A percentile compares a stretch with the other conserved stretches of the same genome.
Evolutionary conservation across 2,888 invertebrate species (phyloP).

Genomic region (Willowsia nigromaculata): DNA sequence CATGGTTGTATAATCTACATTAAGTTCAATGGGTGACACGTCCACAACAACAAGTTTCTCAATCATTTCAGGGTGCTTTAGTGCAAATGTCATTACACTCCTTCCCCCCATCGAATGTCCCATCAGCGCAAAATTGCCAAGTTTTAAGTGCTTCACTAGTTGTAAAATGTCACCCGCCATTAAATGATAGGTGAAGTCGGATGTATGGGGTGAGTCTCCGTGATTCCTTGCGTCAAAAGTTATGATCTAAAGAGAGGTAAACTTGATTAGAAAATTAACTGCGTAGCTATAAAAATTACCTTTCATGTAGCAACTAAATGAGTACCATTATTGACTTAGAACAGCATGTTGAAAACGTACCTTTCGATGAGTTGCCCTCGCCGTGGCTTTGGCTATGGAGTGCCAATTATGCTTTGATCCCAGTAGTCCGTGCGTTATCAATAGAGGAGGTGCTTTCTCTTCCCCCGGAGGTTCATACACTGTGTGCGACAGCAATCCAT

Average conservation of each 20-base stretch:
- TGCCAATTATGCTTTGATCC: conserved; percentile 94
- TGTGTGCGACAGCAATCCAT: conserved; percentile 12
- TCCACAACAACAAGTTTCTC: conserved; percentile 87
- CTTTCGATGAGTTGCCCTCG: conserved; percentile 84
- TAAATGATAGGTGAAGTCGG: conserved; percentile 86
- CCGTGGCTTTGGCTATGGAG: conserved; percentile 87
- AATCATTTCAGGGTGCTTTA: conserved; percentile 83
- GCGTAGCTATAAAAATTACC: neutral
- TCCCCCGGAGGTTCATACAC: conserved; percentile 33
- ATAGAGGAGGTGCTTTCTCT: conserved; percentile 83
- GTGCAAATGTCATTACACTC: conserved; percentile 90
- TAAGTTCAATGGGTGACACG: conserved; percentile 83
- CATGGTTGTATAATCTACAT: conserved; percentile 74
- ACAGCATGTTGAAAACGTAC: too few species aligned
- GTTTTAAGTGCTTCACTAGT: conserved; percentile 84
- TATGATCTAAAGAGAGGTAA: conserved; percentile 83
- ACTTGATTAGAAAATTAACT: neutral
- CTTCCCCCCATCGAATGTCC: conserved; percentile 99
- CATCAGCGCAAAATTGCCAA: conserved; percentile 85
- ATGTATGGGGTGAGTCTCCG: conserved; percentile 92
- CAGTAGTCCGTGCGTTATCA: conserved; percentile 93
- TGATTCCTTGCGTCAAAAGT: conserved; percentile 96
- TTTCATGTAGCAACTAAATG: neutral
- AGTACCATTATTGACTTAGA: neutral
- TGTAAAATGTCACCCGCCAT: conserved; percentile 88